These are phyloP conservation scores for Lypha dubia DNA, from an alignment of 2,888 invertebrate genomes.

Conservation along the genomic window DNA sequence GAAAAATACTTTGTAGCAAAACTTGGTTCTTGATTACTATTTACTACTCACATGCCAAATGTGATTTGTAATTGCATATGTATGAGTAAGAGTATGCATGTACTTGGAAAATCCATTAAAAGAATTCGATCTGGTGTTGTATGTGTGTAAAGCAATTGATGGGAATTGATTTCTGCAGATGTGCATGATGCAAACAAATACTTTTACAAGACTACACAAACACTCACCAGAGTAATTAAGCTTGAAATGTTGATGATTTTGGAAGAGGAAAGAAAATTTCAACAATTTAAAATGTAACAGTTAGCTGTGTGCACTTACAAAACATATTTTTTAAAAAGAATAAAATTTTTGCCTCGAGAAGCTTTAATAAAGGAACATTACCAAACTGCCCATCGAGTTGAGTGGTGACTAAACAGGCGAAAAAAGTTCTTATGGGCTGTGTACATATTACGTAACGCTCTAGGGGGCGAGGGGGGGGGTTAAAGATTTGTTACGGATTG, in stretches of 20 bases:
- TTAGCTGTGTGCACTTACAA: neutral
- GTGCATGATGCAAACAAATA: neutral
- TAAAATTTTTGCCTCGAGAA: too few species aligned
- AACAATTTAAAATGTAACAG: neutral
- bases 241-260: conserved; percentile 16
- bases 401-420: too few species aligned
- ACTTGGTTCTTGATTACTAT: conserved; percentile 32
- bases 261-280: neutral
- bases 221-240: conserved; percentile 18
- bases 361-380: too few species aligned
- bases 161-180: conserved; percentile 30
- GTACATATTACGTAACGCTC: too few species aligned
- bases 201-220: neutral
- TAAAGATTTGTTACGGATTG: too few species aligned
- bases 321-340: too few species aligned
- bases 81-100: too few species aligned
- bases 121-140: neutral
- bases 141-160: neutral
- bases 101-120: conserved; percentile 21
- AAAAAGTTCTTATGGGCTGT: too few species aligned
- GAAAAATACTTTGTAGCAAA: conserved; percentile 4
- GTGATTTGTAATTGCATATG: conserved; percentile 25
- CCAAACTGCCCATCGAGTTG: too few species aligned
- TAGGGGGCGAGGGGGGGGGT: too few species aligned
- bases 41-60: conserved; percentile 42